Conservation (phyloP, 2,888 invertebrate species). For the Limulus polyphemus region DNA sequence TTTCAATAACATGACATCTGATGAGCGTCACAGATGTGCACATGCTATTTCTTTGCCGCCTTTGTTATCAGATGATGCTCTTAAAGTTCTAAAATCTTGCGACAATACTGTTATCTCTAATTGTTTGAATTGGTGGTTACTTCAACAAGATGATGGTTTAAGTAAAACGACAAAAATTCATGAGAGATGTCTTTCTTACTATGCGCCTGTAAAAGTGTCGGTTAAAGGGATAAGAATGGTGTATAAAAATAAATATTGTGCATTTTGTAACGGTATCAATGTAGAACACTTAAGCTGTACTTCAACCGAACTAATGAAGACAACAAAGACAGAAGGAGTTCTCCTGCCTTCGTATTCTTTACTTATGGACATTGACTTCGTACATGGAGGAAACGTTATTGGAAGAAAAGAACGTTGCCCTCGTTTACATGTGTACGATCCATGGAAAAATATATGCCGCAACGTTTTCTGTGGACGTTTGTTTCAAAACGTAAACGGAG, state of each 20-base stretch:
- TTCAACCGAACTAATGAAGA: no score
- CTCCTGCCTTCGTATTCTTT: constrained; percentile 2
- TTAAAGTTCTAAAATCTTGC: no score
- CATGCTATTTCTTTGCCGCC: no score
- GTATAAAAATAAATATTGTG: constrained; percentile 10
- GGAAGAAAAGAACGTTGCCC: constrained; percentile 8
- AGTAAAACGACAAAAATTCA: not conserved
- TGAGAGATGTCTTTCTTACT: constrained; percentile 2
- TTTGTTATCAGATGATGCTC: no score
- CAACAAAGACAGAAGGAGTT: no score
- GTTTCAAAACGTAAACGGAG: not conserved
- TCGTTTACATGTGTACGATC: constrained; percentile 22
- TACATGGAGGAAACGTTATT: constrained; percentile 3
- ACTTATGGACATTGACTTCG: constrained; percentile 10
- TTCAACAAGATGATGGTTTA: not conserved
- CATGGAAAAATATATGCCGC: constrained; percentile 18
- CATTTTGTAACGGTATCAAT: constrained; percentile 3
- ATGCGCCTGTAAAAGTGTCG: constrained; percentile 1
- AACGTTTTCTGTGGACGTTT: constrained; percentile 13
- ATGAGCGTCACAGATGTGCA: no score
- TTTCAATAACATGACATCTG: not conserved
- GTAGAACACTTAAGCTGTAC: no score
- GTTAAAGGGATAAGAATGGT: not conserved
- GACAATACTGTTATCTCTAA: not conserved
- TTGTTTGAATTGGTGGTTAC: not conserved